phyloP scores from a whole-genome alignment of 2,888 invertebrate species.

The Drosophila peninsularis region DNA sequence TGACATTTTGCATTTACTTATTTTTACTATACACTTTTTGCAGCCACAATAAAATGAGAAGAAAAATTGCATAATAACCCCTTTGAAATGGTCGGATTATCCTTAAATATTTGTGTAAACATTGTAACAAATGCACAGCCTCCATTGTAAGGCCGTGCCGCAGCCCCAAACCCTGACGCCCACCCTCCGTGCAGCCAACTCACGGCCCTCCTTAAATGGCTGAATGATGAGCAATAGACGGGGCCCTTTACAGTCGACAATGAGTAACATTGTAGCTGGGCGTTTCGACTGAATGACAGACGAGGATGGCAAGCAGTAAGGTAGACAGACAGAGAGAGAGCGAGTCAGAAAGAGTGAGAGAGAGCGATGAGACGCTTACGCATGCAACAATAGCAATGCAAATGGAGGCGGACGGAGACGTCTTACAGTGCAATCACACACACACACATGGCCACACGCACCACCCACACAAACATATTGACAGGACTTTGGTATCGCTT shows the following conservation, averaged over 20 bases:
- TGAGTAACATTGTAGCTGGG: constrained; percentile 68
- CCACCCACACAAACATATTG: constrained; percentile 22
- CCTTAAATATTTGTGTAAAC: constrained; percentile 84
- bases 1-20: constrained; percentile 79
- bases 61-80: constrained; percentile 84
- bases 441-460: constrained; percentile 13
- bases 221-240: constrained; percentile 79
- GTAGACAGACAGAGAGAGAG: constrained; percentile 13
- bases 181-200: not conserved
- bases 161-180: not conserved
- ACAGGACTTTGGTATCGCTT: constrained; percentile 50
- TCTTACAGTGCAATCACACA: constrained; percentile 53
- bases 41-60: constrained; percentile 73
- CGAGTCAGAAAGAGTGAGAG: constrained; percentile 7
- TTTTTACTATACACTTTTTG: constrained; percentile 58
- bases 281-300: constrained; percentile 38
- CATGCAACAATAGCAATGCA: constrained; percentile 75
- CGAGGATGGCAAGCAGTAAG: constrained; percentile 19
- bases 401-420: constrained; percentile 45
- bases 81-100: constrained; percentile 83
- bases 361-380: constrained; percentile 48
- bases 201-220: constrained; percentile 58
- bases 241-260: constrained; percentile 70
- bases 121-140: constrained; percentile 82
- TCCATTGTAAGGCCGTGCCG: constrained; percentile 64